Evolutionary conservation across 2,113 vertebrate genomes (phyloP), one percentile per base, ranked within the genome.

Genomic region (Chaetura pelagica): DNA sequence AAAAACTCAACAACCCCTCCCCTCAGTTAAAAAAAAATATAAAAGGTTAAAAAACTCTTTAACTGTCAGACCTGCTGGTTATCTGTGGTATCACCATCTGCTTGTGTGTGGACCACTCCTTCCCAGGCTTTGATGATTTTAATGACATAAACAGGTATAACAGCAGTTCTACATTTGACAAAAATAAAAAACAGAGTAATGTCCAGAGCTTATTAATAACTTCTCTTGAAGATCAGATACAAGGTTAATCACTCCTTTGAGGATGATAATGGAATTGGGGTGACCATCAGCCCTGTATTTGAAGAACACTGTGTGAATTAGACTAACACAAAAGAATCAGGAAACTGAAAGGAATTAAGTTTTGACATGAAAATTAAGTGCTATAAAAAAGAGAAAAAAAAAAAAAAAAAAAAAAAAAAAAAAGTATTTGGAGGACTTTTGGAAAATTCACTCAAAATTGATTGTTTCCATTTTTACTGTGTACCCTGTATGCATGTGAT

Each of bases 1-100:
- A 42, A 22, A 72, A 27, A 4, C 1, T 2, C 29, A n/a, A 8
- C 23, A 6, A 38, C 6, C 2, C 6, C 3, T 10, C 44, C 5
- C 6, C 0, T 2, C 4, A 14, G 26, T 38, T 74, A 16, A 51
- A 79, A 63, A 49, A 26, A 7, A 38, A 38, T 24, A 8, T 19
- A 38, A 38, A 38, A 38, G 5, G 3, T n/a, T 82, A 84, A 6
- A 5, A 66, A 79, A 75, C 7, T 12, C 32, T 21, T 58, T 38
- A 62, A 34, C 12, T 48, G 58, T 14, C 12, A 30, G 27, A 54
- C 21, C 51, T 58, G 35, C 16, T 71, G 40, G 21, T 6, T 52
- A 19, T 30, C 35, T 59, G n/a, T 20, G 22, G 30, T 49, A 20
- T 7, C 18, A 55, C 22, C 26, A 55, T 40, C 34, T 34, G 19